These are phyloP conservation scores for Cotesia glomerata DNA, from an alignment of 1,140 invertebrate species.

Conservation along the genomic window DNA sequence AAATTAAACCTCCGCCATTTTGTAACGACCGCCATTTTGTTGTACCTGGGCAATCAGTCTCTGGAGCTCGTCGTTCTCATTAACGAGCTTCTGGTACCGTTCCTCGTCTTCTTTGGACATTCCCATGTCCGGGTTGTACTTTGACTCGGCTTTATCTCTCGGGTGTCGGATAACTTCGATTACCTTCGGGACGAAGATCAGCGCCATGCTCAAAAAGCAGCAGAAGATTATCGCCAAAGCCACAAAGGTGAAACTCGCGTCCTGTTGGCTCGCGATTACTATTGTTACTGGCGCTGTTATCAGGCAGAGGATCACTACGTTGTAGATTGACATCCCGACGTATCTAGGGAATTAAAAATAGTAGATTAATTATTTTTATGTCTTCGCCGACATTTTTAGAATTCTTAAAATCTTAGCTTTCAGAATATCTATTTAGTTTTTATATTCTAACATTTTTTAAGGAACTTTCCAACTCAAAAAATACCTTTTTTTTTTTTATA, in stretches of 20 bases:
- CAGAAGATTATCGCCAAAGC: slow-evolving; percentile 94
- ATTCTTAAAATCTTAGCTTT: too few relatives aligned
- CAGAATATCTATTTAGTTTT: too few relatives aligned
- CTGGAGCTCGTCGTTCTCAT: slow-evolving; percentile 95
- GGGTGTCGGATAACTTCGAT: slow-evolving; percentile 85
- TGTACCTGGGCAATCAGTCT: slow-evolving; percentile 88
- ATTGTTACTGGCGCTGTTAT: slow-evolving; percentile 97
- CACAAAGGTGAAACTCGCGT: slow-evolving; percentile 96
- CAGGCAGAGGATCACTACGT: slow-evolving; percentile 95
- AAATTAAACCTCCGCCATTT: background rate
- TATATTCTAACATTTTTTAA: too few relatives aligned
- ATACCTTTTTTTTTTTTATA: too few relatives aligned
- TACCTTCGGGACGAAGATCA: slow-evolving; percentile 95
- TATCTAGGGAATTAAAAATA: slow-evolving; percentile 61
- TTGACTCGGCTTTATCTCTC: slow-evolving; percentile 81
- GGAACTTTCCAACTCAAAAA: too few relatives aligned
- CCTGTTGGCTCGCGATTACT: slow-evolving; percentile 95
- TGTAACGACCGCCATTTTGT: background rate
- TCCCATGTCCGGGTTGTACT: slow-evolving; percentile 84
- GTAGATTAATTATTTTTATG: background rate
- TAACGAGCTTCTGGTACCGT: slow-evolving; percentile 88
- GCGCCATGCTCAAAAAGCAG: slow-evolving; percentile 95
- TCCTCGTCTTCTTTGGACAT: slow-evolving; percentile 96
- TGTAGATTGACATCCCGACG: slow-evolving; percentile 99
- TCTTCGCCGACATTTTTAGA: background rate